Evolutionary conservation across 92 coral and sea anemone genomes (phyloP).

Genomic region (Desmophyllum pertusum): DNA sequence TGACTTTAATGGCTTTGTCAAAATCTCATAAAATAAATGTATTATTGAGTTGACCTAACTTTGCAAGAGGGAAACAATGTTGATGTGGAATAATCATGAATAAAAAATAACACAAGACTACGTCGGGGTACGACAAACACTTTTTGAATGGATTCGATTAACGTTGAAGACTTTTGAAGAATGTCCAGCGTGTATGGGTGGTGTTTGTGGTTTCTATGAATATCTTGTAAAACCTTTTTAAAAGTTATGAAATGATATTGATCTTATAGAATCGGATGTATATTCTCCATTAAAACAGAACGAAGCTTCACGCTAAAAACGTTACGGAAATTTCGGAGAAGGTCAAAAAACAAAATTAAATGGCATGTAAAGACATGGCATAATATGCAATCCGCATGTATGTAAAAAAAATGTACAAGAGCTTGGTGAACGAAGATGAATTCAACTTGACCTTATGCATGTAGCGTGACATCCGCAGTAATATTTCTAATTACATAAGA

Average conservation of each 20-base stretch:
- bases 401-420: too few relatives aligned
- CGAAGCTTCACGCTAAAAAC: background rate
- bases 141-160: too few relatives aligned
- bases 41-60: background rate
- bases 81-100: background rate
- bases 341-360: too few relatives aligned
- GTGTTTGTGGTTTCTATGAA: too few relatives aligned
- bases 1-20: too few relatives aligned
- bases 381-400: background rate
- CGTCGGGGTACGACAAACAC: background rate
- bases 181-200: background rate
- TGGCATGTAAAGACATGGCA: too few relatives aligned
- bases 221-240: background rate
- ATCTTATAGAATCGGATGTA: background rate
- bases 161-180: background rate
- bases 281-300: background rate
- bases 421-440: background rate
- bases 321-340: too few relatives aligned
- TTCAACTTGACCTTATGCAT: background rate
- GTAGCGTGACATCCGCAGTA: background rate
- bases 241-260: background rate
- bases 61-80: background rate
- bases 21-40: background rate
- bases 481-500: background rate
- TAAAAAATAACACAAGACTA: background rate